A percentile compares a stretch with the other conserved stretches of the same genome.
phyloP scores from a whole-genome alignment of 30 jellyfish, hydroid and myxozoan genomes.

The Chironex yamaguchii region DNA sequence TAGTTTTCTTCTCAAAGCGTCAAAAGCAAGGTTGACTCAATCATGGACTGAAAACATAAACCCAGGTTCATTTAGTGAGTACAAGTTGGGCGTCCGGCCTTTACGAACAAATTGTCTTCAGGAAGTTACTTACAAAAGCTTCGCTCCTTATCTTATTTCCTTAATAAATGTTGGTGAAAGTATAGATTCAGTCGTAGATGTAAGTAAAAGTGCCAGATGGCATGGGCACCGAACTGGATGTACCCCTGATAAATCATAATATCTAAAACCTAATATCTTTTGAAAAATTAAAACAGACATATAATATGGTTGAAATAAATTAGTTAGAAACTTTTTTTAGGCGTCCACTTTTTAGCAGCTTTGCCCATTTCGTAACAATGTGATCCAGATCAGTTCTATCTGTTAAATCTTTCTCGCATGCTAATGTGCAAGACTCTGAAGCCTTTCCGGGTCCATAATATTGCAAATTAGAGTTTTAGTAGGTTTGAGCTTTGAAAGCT shows the following conservation, averaged over 20 bases:
- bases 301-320: not conserved
- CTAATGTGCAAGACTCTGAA: slow-evolving; percentile 16
- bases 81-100: no score
- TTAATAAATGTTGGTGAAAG: no score
- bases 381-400: slow-evolving; percentile 34
- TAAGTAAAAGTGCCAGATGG: not conserved
- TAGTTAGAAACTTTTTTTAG: not conserved
- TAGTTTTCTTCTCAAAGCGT: no score
- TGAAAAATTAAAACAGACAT: slow-evolving; percentile 1
- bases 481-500: slow-evolving; percentile 51
- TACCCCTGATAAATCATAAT: slow-evolving; percentile 14
- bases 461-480: slow-evolving; percentile 20
- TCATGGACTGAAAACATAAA: no score
- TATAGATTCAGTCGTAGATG: no score
- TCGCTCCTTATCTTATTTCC: no score
- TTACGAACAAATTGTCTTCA: no score
- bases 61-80: no score
- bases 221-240: slow-evolving; percentile 37
- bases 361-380: slow-evolving; percentile 48
- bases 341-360: slow-evolving; percentile 48
- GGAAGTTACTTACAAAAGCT: no score
- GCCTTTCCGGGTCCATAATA: slow-evolving; percentile 42
- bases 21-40: no score
- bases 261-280: not conserved
- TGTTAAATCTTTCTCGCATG: slow-evolving; percentile 41